These are phyloP conservation scores for Lontra canadensis DNA, from an alignment of 2,113 vertebrate species.

Conservation along the genomic window DNA sequence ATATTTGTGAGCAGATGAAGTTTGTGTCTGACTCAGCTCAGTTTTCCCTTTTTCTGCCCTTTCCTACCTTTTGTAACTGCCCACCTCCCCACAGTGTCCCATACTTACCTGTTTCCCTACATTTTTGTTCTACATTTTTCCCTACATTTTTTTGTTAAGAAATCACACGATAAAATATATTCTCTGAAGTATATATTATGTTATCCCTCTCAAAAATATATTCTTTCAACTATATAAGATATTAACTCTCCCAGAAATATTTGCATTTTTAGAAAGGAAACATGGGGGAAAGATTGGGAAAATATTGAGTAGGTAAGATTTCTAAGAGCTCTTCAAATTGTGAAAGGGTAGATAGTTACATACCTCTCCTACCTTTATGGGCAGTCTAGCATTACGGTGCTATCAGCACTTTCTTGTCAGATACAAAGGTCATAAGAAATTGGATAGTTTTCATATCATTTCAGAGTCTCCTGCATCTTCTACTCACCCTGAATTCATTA, in stretches of 20 bases:
- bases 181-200: not conserved
- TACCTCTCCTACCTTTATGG: not conserved
- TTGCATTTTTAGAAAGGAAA: slow-evolving; percentile 12
- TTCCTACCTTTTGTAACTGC: not conserved
- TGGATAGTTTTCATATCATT: slow-evolving; percentile 48
- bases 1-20: not conserved
- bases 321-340: not conserved
- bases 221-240: not conserved
- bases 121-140: not conserved
- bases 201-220: not conserved
- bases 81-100: not conserved
- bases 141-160: not conserved
- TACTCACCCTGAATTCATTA: slow-evolving; percentile 20
- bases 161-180: not conserved
- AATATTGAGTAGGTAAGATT: slow-evolving; percentile 22
- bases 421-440: slow-evolving; percentile 43
- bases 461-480: not conserved
- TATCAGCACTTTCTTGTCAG: not conserved
- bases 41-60: not conserved
- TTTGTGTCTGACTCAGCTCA: not conserved
- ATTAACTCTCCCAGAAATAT: not conserved
- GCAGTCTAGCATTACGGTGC: not conserved
- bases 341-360: not conserved
- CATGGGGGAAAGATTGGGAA: not conserved
- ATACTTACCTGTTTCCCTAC: not conserved